Base-by-base conservation (phyloP, 2,797 vertebrate species). In the Malurus splendens region DNA sequence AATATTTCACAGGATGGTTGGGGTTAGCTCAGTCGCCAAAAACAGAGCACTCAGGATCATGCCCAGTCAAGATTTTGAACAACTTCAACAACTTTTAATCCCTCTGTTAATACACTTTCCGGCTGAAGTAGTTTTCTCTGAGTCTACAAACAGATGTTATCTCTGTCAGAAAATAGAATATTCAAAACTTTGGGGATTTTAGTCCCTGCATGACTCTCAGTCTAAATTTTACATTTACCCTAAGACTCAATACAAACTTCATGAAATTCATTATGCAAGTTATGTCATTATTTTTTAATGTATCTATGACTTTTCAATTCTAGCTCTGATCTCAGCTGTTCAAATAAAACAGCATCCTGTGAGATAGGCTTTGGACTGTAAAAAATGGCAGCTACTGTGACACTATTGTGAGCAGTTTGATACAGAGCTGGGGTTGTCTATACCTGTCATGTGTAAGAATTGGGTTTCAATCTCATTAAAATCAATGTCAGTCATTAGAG, bases 391-490 rank as follows among this genome's bases (percentile, higher is more conserved):
- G 39, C 32, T 60, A 18, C 18, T 23, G 4, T 42, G 42, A 44
- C 17, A 55, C n/a, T 67, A 5, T 25, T 77, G 36, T 47, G 68
- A 71, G 56, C 32, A 36, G 18, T 56, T 61, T 66, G 25, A 70
- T n/a, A 28, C 2, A 7, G 30, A 71, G 10, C 20, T 89, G 25
- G 22, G 74, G 11, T 18, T 56, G 33, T 57, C 68, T 77, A 0
- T 50, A 73, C 73, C 73, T 77, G 9, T 80, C 33, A n/a, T 10
- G 41, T 42, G 15, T 28, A 39, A 60, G 22, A 60, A 54, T 45
- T 54, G 16, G 13, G 15, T 42, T 73, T 82, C 77, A 39, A 52
- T n/a, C 57, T 91, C 27, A 18, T 86, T 68, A 87, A 87, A 94
- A 65, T 3, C 41, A 55, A 30, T 11, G 3, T 5, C 30, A 91